These are phyloP conservation scores for Ophiothrix spiculata DNA, from an alignment of 35 echinoderm and acorn worm species.

Conservation along the genomic window DNA sequence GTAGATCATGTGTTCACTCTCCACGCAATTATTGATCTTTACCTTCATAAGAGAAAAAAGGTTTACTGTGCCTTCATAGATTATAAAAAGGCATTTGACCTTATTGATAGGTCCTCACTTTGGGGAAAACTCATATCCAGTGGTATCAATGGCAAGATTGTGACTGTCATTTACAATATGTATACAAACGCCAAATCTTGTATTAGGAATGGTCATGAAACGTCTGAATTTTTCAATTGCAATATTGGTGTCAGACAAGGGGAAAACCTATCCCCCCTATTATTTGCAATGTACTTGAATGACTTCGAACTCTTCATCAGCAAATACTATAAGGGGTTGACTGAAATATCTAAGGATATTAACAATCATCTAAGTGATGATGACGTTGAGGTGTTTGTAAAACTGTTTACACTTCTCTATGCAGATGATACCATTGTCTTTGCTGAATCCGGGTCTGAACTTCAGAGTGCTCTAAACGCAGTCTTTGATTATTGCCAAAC, in stretches of 20 bases:
- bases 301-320: constrained; percentile 59
- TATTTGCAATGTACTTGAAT: constrained; percentile 60
- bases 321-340: constrained; percentile 24
- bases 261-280: constrained; percentile 50
- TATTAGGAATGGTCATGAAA: constrained; percentile 28
- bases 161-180: constrained; percentile 60
- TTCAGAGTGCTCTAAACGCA: constrained; percentile 14
- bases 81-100: constrained; percentile 62
- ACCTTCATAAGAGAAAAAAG: constrained; percentile 26
- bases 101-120: constrained; percentile 40
- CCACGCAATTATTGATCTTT: constrained; percentile 34
- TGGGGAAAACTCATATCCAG: constrained; percentile 50
- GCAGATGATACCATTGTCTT: constrained; percentile 29
- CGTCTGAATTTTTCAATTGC: constrained; percentile 47
- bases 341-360: background rate
- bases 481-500: constrained; percentile 13
- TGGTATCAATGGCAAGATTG: constrained; percentile 58
- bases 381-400: constrained; percentile 41
- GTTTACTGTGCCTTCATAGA: constrained; percentile 68
- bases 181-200: constrained; percentile 60
- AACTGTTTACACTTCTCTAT: constrained; percentile 36
- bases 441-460: background rate
- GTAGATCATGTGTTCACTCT: constrained; percentile 39
- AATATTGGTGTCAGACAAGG: constrained; percentile 64
- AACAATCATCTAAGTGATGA: constrained; percentile 21